phyloP scores from a whole-genome alignment of 2,888 invertebrate species.

The Drosophila infuscata region DNA sequence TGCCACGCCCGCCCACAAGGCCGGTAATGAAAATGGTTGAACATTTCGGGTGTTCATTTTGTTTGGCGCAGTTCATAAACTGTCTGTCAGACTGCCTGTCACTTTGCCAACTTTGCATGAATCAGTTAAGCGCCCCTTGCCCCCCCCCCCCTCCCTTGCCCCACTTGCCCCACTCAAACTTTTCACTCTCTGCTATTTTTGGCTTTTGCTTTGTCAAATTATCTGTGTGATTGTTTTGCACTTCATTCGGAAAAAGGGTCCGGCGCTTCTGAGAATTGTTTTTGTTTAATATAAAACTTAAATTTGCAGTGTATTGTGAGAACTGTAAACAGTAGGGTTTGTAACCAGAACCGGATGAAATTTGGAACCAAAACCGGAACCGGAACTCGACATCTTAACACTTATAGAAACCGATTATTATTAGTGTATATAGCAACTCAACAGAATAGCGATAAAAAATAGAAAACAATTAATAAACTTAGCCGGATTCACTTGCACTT shows the following conservation, averaged over 20 bases:
- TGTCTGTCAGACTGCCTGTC: not conserved
- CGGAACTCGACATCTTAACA: not conserved
- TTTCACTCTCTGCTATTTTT: not conserved
- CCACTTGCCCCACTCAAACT: not conserved
- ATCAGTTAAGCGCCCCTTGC: not conserved
- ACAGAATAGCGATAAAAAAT: not conserved
- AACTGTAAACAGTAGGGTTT: not conserved
- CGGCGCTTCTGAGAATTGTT: not conserved
- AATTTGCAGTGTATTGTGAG: not conserved
- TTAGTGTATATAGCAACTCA: not conserved
- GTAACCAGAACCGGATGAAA: too few species aligned
- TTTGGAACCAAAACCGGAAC: not conserved
- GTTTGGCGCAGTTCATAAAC: not conserved
- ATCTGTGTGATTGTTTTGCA: not conserved
- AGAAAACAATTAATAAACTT: not conserved
- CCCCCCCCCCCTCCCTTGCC: not conserved
- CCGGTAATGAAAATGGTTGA: conserved; percentile 27
- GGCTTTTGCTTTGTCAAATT: not conserved
- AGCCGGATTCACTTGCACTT: not conserved
- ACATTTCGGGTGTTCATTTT: conserved; percentile 8
- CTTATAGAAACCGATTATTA: not conserved
- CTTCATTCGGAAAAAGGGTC: not conserved
- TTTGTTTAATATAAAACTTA: not conserved
- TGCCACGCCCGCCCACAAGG: not conserved
- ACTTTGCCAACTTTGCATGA: conserved; percentile 9